A percentile compares a stretch with the other conserved stretches of the same genome.
Conservation (phyloP, 2,888 invertebrate genomes). For the Biston stratarius region DNA sequence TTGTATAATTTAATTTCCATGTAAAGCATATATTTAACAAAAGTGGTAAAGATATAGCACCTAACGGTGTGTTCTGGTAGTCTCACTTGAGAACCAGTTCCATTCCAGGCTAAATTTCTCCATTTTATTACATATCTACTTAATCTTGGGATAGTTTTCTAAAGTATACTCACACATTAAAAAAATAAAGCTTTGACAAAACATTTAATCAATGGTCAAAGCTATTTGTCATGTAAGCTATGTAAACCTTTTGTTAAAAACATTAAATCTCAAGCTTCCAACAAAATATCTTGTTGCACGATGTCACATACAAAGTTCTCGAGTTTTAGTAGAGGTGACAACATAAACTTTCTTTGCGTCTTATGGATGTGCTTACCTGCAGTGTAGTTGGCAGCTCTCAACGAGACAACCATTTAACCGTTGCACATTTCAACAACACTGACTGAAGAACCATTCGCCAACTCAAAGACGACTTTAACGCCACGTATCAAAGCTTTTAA, state of each 20-base stretch:
- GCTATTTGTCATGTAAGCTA: slow-evolving; percentile 3
- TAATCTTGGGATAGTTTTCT: no score
- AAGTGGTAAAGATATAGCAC: slow-evolving; percentile 6
- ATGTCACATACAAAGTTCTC: slow-evolving; percentile 3
- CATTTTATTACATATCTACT: no score
- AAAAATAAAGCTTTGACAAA: no score
- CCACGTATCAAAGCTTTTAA: slow-evolving; percentile 23
- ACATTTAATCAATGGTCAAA: no score
- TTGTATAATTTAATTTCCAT: slow-evolving; percentile 49
- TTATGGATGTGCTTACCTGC: slow-evolving; percentile 55
- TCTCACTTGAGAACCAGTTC: no score
- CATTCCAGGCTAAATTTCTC: no score
- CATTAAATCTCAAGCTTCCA: neutral
- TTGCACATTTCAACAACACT: slow-evolving; percentile 47
- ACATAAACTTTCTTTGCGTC: slow-evolving; percentile 46
- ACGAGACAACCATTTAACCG: slow-evolving; percentile 51
- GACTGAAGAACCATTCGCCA: slow-evolving; percentile 32
- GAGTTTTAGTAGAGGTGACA: slow-evolving; percentile 44
- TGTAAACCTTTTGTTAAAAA: slow-evolving; percentile 3
- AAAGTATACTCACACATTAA: no score
- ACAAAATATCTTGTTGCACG: neutral
- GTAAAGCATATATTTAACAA: slow-evolving; percentile 38
- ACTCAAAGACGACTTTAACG: slow-evolving; percentile 24
- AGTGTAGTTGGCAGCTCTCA: slow-evolving; percentile 52
- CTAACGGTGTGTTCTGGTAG: no score